Evolutionary conservation across 2,113 vertebrate species (phyloP), one percentile per base, ranked within the genome.

Genomic region (Melanotaenia duboulayi): DNA sequence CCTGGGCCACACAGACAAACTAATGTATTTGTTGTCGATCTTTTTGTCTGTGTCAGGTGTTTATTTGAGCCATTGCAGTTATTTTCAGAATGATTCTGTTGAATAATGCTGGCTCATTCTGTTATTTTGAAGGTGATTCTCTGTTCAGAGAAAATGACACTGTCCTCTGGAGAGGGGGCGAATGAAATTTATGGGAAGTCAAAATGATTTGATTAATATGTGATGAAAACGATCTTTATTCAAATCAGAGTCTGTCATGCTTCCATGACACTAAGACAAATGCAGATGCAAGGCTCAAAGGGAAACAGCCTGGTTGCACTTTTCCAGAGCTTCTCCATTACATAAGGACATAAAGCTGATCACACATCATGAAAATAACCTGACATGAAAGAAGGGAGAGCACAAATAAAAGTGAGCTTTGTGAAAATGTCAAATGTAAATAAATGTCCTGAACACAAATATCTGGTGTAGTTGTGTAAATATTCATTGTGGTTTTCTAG

Each of bases 121-220:
- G 40, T 78, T 62, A 55, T 68, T 75, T 82, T 51, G 23, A 42
- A 59, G 71, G 66, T 62, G 2, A 69, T 58, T 52, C 42, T 71
- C 55, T 54, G 19, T 66, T 82, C n/a, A 49, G 50, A 49, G 57
- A 73, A 83, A 78, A 82, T 51, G 19, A 48, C 23, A 65, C 56
- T 3, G 13, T 58, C 55, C 63, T 64, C 64, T 54, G n/a, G 42
- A 55, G 77, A 80, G 65, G 25, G 32, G 58, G 23, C 62, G 3
- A 57, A 71, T 62, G 23, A 61, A 74, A 81, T 75, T 52, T 48
- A 65, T 20, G 59, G 76, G 64, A 24, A 77, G 59, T 48, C 64
- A 56, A 59, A 67, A 20, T 61, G 42, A 83, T 81, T 71, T 81
- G 73, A 74, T 81, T 69, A 82, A 81, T 67, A 70, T 68, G 63